Conservation (phyloP, 1,140 invertebrate genomes). For the Temnothorax longispinosus region DNA sequence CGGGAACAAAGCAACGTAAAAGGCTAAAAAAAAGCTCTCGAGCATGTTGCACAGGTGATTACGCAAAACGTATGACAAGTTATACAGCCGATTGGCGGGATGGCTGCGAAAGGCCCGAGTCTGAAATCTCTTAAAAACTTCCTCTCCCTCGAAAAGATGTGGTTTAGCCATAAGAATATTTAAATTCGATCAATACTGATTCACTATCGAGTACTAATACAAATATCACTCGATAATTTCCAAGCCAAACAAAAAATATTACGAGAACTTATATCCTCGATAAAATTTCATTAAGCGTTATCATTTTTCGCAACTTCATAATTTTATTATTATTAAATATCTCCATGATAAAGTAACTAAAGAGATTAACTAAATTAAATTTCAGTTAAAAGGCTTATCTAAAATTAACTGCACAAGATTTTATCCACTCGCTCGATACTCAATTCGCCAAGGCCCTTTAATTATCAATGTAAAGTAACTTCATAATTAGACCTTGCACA, state of each 20-base stretch:
- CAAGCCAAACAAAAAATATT: background rate
- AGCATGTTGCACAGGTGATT: constrained; percentile 13
- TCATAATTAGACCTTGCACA: constrained; percentile 50
- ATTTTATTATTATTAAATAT: background rate
- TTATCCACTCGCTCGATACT: constrained; percentile 21
- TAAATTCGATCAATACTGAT: background rate
- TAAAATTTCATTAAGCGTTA: constrained; percentile 15
- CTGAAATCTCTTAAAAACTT: background rate
- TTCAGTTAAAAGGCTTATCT: constrained; percentile 30
- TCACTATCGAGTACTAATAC: background rate
- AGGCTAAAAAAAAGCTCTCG: background rate
- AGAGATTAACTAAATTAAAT: constrained; percentile 27
- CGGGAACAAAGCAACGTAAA: constrained; percentile 25
- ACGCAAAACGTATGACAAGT: constrained; percentile 46
- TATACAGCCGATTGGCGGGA: constrained; percentile 30
- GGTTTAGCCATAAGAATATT: background rate
- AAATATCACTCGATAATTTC: constrained; percentile 4
- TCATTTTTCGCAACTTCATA: constrained; percentile 1
- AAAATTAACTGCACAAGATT: constrained; percentile 30
- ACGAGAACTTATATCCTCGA: background rate
- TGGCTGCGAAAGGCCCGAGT: background rate
- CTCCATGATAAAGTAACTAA: constrained; percentile 25
- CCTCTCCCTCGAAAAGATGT: constrained; percentile 11
- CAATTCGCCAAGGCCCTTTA: constrained; percentile 33
- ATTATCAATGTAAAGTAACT: constrained; percentile 62